These are phyloP conservation scores for Andinoacara biseriatus DNA, from an alignment of 2,113 vertebrate genomes.

Conservation along the genomic window DNA sequence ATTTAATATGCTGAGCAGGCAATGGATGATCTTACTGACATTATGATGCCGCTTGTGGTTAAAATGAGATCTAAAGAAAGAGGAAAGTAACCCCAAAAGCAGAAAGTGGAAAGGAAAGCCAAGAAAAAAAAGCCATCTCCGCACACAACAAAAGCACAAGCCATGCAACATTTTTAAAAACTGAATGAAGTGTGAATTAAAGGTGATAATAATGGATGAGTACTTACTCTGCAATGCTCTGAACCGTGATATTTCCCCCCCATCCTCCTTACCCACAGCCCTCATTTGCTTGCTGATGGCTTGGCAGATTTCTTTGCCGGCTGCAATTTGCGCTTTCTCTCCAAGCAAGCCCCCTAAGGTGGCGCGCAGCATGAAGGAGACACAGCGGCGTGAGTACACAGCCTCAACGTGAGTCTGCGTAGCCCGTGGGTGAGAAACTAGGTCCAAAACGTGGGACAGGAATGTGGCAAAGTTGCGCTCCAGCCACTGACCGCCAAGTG, in stretches of 20 bases:
- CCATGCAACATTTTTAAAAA: slow-evolving; percentile 51
- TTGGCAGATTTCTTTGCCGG: slow-evolving; percentile 97
- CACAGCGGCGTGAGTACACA: slow-evolving; percentile 96
- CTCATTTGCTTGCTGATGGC: slow-evolving; percentile 99
- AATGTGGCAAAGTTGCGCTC: slow-evolving; percentile 97
- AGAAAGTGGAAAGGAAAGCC: slow-evolving; percentile 21
- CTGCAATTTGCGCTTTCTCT: slow-evolving; percentile 98
- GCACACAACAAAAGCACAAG: slow-evolving; percentile 38
- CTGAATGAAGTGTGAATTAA: slow-evolving; percentile 31
- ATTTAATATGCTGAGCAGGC: slow-evolving; percentile 6
- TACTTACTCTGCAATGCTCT: slow-evolving; percentile 85
- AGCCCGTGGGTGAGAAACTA: slow-evolving; percentile 96
- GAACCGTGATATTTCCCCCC: slow-evolving; percentile 83
- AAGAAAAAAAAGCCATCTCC: slow-evolving; percentile 6
- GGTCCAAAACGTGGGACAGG: slow-evolving; percentile 92
- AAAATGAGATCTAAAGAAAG: slow-evolving; percentile 17
- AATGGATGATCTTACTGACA: slow-evolving; percentile 25
- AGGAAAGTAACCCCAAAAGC: slow-evolving; percentile 6
- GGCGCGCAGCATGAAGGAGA: slow-evolving; percentile 96
- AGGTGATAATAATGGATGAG: slow-evolving; percentile 67
- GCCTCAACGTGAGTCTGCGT: slow-evolving; percentile 98
- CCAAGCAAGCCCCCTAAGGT: slow-evolving; percentile 94
- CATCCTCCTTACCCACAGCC: slow-evolving; percentile 93
- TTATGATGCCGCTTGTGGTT: slow-evolving; percentile 33
- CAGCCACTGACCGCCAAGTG: slow-evolving; percentile 95